Evolutionary conservation across 1,140 invertebrate species (phyloP), one percentile per base, ranked within the genome.

Genomic region (Antheraea mylitta): DNA sequence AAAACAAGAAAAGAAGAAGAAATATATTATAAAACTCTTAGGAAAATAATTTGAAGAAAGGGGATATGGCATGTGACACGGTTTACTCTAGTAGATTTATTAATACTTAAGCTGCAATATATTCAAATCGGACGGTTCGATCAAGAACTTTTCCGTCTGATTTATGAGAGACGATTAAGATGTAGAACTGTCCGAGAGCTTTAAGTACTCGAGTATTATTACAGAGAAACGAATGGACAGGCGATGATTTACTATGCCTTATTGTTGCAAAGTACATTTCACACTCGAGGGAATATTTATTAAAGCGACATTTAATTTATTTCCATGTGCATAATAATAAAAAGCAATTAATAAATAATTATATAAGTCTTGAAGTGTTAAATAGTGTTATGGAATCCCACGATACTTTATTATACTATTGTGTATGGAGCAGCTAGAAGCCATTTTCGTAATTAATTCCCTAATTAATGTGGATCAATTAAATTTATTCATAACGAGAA

Each of bases 131-230:
- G 48, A n/a, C 38, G 62, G 30, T 58, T 62, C 70, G 71, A 77
- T 72, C 75, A 58, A 79, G 65, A 19, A 65, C 68, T 75, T 72
- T 67, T 65, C 65, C 42, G 8, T 69, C 18, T 70, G 72, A 79
- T 79, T 77, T 75, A 79, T 75, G 66, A 58, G 18, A 38, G 45
- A 71, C 71, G 70, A 74, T 79, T 73, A 73, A 75, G 69, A 73
- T 75, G 72, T 75, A 59, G 45, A 53, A 13, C 45, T 53, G 16
- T 53, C 45, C 45, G 16, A 53, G 45, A 53, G 0, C 45, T 53
- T 53, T 53, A 53, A 53, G 45, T 53, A 65, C 70, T 72, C 38
- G 67, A 53, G 58, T 58, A 60, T 42, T 66, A 58, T 65, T 66
- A 22, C 68, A 62, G 69, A 22, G 65, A 38, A 63, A 18, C 66